A percentile compares a stretch with the other conserved stretches of the same genome.
phyloP scores from a whole-genome alignment of 2,888 invertebrate species.

The Brenthis daphne region DNA sequence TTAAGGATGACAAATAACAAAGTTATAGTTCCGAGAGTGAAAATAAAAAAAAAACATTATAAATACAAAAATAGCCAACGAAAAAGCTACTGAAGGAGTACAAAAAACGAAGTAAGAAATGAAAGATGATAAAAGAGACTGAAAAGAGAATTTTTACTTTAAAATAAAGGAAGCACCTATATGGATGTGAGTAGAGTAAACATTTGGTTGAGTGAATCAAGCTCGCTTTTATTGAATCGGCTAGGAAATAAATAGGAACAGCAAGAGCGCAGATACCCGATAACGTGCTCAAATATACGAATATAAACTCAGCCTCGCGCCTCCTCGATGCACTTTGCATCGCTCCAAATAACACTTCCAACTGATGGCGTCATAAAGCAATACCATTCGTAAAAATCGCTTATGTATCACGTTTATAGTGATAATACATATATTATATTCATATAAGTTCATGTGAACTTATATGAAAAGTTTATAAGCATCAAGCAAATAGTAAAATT shows the following conservation, averaged over 20 bases:
- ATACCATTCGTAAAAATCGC: not conserved
- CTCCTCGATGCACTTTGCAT: conserved; percentile 34
- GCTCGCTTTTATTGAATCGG: conserved; percentile 25
- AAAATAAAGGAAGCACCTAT: conserved; percentile 5
- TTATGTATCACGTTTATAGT: not conserved
- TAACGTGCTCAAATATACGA: conserved; percentile 22
- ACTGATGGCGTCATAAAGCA: conserved; percentile 34
- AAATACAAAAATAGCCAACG: too few relatives aligned
- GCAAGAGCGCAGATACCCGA: conserved; percentile 25
- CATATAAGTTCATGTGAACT: too few relatives aligned
- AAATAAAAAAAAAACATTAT: too few relatives aligned
- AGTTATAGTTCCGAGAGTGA: too few relatives aligned
- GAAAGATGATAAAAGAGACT: too few relatives aligned
- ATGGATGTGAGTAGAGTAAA: conserved; percentile 9
- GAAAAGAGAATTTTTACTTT: not conserved
- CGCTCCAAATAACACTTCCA: conserved; percentile 39
- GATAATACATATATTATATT: not conserved
- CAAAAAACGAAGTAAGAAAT: too few relatives aligned
- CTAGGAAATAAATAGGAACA: conserved; percentile 28
- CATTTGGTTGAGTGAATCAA: conserved; percentile 25
- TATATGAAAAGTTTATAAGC: not conserved
- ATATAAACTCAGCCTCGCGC: conserved; percentile 25
- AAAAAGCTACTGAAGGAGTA: too few relatives aligned
- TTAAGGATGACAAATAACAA: too few relatives aligned
- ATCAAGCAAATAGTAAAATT: too few relatives aligned